Conservation (phyloP, 2,797 vertebrate species). For the Phataginus tricuspis region DNA sequence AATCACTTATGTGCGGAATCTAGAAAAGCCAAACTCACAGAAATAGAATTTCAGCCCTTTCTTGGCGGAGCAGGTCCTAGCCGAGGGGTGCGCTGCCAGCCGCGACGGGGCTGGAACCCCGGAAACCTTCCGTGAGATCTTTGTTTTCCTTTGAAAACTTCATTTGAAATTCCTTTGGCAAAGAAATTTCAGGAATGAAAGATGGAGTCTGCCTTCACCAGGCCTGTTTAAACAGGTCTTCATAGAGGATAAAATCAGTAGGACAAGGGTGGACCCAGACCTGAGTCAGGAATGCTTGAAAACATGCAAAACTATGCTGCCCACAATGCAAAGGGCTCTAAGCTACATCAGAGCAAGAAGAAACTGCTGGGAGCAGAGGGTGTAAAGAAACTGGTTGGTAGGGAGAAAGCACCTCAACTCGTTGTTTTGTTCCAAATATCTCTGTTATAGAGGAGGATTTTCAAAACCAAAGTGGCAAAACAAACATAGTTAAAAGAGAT, state of each 20-base stretch:
- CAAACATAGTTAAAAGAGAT: neutral
- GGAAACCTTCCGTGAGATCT: constrained; percentile 62
- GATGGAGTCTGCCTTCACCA: neutral
- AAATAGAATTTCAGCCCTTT: constrained; percentile 4
- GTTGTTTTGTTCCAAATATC: neutral
- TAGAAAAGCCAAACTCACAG: neutral
- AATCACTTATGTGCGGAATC: neutral
- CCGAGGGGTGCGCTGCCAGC: constrained; percentile 76
- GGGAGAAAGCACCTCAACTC: neutral
- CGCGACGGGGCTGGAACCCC: constrained; percentile 81
- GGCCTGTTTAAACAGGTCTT: neutral
- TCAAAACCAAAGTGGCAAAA: neutral
- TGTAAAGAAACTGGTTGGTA: too few relatives aligned
- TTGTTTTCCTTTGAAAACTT: neutral
- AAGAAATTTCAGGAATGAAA: neutral
- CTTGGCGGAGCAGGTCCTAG: neutral
- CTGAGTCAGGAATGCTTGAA: neutral
- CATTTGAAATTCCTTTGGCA: neutral
- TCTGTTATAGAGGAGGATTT: neutral
- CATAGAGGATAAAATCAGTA: neutral
- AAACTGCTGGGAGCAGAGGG: neutral
- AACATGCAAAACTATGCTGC: neutral
- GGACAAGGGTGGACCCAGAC: neutral
- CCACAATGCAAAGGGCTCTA: neutral
- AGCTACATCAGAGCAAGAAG: neutral